Evolutionary conservation across 2,888 invertebrate genomes (phyloP), one percentile per base, ranked within the genome.

Genomic region (Zelleria hepariella): DNA sequence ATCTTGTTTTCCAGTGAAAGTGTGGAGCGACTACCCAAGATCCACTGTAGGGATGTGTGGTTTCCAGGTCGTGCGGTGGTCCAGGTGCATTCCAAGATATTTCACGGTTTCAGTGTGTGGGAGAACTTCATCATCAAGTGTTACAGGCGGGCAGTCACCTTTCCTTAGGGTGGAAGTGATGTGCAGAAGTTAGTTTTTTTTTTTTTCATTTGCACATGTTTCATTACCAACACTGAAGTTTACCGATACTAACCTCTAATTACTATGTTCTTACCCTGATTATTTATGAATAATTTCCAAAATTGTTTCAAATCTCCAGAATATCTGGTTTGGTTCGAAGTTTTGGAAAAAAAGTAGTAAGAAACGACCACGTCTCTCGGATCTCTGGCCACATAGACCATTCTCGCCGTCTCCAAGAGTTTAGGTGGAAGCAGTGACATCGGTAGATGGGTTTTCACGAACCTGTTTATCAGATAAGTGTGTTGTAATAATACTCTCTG

Each of bases 351-450:
- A 74, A 95, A 93, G 70, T 93, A 97, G 77, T 92, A 96, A 0
- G 96, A 96, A 0, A 96, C 94, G 0, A 92, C 93, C 0, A 95
- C 94, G 76, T 97, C 96, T 75, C 95, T 94, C 0, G 96, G 96
- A 79, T 97, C 95, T 59, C 97, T 89, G 0, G 95, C 94, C 0
- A 96, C 93, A 71, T 96, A 97, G 55, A 97, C 91, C 21, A 96
- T 84, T 91, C 94, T 77, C 23, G 85, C 74, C 58, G 71, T 69
- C n/a, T 91, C 84, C 59, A 93, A 77, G 5, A 93, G 76, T 62
- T 86, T 84, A 0, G 91, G 91, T 0, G 95, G 94, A 47, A 96
- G 73, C 3, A 95, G 82, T 15, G 93, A 93, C 60, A 95, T 90
- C 0, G 96, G 95, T 63, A 96, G 89, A 75, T 96, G 96, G 0